Evolutionary conservation across 2,113 vertebrate species (phyloP).

Genomic region (Uropsilus gracilis): DNA sequence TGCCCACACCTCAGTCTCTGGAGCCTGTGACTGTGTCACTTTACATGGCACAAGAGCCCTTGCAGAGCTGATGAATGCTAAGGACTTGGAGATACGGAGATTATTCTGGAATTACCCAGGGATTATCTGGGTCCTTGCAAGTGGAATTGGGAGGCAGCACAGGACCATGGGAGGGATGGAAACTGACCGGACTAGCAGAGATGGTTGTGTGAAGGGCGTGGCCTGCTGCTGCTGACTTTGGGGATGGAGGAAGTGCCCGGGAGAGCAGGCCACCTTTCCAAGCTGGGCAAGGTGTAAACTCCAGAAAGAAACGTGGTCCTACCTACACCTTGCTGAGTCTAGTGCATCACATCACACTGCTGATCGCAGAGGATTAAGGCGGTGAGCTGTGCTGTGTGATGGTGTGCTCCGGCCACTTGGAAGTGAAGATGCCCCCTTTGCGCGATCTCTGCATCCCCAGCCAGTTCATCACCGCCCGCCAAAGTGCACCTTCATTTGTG

Average conservation of each 20-base stretch:
- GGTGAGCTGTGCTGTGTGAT: no score
- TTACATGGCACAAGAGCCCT: background rate
- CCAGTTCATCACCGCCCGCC: background rate
- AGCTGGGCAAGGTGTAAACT: background rate
- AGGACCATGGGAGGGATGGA: background rate
- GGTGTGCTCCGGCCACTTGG: rapidly evolving
- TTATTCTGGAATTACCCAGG: background rate
- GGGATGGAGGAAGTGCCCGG: background rate
- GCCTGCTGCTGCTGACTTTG: background rate
- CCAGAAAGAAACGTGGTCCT: background rate
- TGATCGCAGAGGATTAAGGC: no score
- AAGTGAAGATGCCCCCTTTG: rapidly evolving
- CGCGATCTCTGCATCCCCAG: no score
- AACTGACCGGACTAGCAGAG: background rate
- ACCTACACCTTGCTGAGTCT: background rate
- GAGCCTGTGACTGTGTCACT: background rate
- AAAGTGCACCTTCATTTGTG: rapidly evolving
- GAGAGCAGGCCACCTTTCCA: background rate
- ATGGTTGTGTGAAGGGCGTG: background rate
- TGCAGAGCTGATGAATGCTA: background rate
- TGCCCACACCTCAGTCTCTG: background rate
- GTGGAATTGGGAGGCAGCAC: background rate
- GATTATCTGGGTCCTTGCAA: background rate
- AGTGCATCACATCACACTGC: background rate
- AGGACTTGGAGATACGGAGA: background rate